Evolutionary conservation across 35 echinoderm and acorn worm genomes (phyloP).

Genomic region (Apostichopus californicus): DNA sequence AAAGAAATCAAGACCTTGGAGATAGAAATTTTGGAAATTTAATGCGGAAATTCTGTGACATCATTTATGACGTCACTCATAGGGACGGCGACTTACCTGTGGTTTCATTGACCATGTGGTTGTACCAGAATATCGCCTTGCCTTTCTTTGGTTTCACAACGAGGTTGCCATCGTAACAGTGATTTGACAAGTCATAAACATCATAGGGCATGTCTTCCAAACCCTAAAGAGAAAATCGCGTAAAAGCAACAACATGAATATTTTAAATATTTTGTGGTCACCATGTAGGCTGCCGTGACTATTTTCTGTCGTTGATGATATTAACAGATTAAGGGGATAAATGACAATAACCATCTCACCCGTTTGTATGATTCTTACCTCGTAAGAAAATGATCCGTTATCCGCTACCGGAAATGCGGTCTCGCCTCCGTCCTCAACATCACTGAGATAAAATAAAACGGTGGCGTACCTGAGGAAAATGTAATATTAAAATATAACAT

Average conservation of each 20-base stretch:
- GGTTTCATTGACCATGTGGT: slow-evolving; percentile 69
- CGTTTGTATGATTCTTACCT: slow-evolving; percentile 4
- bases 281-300: too few species aligned
- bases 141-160: slow-evolving; percentile 73
- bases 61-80: not conserved
- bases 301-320: too few species aligned
- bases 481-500: too few species aligned
- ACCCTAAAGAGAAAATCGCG: not conserved
- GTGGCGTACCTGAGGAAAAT: slow-evolving; percentile 37
- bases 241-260: too few species aligned
- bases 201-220: slow-evolving; percentile 42
- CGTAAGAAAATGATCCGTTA: slow-evolving; percentile 47
- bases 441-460: slow-evolving; percentile 52
- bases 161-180: slow-evolving; percentile 68
- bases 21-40: too few species aligned
- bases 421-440: slow-evolving; percentile 48
- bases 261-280: too few species aligned
- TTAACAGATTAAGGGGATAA: too few species aligned
- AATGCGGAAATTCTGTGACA: too few species aligned
- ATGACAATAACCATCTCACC: not conserved
- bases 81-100: slow-evolving; percentile 32
- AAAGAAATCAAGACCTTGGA: too few species aligned
- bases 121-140: slow-evolving; percentile 86
- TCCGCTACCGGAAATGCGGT: slow-evolving; percentile 36
- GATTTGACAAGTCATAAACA: slow-evolving; percentile 58